These are phyloP conservation scores for Notodonta dromedarius DNA, from an alignment of 2,888 invertebrate species.

Conservation along the genomic window DNA sequence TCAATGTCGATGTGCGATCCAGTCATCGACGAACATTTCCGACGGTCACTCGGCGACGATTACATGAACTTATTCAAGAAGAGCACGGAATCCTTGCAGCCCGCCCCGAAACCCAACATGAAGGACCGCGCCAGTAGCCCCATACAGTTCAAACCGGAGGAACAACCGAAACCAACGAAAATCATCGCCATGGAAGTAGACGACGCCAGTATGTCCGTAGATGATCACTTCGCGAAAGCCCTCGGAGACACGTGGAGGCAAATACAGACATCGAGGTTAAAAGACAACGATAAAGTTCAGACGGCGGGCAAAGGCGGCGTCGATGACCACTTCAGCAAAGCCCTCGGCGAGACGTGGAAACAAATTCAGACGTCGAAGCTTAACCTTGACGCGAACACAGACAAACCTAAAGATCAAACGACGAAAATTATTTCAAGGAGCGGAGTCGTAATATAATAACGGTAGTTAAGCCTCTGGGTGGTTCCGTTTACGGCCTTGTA, in stretches of 20 bases:
- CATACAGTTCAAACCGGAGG: slow-evolving; percentile 72
- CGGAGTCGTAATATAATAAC: slow-evolving; percentile 78
- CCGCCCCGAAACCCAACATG: slow-evolving; percentile 71
- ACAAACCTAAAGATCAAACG: slow-evolving; percentile 69
- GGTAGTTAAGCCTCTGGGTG: slow-evolving; percentile 50
- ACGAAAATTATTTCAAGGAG: slow-evolving; percentile 79
- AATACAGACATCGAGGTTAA: slow-evolving; percentile 86
- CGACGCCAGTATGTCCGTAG: slow-evolving; percentile 87
- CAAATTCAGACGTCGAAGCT: slow-evolving; percentile 86
- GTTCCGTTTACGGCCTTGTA: slow-evolving; percentile 67
- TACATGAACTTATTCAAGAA: slow-evolving; percentile 89
- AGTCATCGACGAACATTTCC: slow-evolving; percentile 97
- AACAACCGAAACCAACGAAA: slow-evolving; percentile 67
- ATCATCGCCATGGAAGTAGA: slow-evolving; percentile 85
- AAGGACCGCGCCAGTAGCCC: slow-evolving; percentile 80
- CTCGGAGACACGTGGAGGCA: slow-evolving; percentile 93
- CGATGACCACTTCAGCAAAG: slow-evolving; percentile 97
- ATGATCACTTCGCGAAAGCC: slow-evolving; percentile 97
- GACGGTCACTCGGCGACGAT: slow-evolving; percentile 94
- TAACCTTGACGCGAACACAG: slow-evolving; percentile 52
- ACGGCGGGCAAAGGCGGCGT: slow-evolving; percentile 78
- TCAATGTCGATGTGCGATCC: slow-evolving; percentile 93
- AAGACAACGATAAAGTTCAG: slow-evolving; percentile 69
- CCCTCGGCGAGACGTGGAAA: slow-evolving; percentile 93
- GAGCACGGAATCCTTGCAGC: slow-evolving; percentile 61